Percentiles rank a stretch among this genome's conserved stretches.
Conservation (phyloP, 2,797 vertebrate genomes). For the Phalloptychus januarius region DNA sequence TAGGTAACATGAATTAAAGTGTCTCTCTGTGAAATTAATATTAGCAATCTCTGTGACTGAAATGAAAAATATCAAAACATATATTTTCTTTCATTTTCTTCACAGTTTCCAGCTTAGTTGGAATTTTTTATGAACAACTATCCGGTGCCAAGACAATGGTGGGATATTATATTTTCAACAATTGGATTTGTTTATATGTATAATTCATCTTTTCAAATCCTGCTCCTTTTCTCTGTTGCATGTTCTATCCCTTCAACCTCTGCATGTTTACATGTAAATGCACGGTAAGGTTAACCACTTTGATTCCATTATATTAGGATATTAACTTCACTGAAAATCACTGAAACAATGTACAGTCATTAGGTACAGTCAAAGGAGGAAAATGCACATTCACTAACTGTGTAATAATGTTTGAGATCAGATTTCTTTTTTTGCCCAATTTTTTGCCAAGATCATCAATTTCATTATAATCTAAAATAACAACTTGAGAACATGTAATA, state of each 20-base stretch:
- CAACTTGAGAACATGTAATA: too few relatives aligned
- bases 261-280: slow-evolving; percentile 4
- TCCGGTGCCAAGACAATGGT: slow-evolving; percentile 70
- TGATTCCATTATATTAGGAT: background rate
- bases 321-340: background rate
- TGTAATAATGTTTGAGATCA: too few relatives aligned
- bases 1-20: slow-evolving; percentile 57
- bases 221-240: background rate
- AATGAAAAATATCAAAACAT: background rate
- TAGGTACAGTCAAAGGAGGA: too few relatives aligned
- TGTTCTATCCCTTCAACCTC: slow-evolving; percentile 1
- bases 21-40: background rate
- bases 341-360: background rate
- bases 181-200: slow-evolving; percentile 24
- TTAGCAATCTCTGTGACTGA: background rate
- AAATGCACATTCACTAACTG: background rate
- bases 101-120: slow-evolving; percentile 4
- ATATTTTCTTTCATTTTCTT: background rate
- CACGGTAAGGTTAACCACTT: background rate
- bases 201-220: slow-evolving; percentile 5
- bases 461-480: too few relatives aligned
- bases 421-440: too few relatives aligned
- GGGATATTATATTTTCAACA: slow-evolving; percentile 36
- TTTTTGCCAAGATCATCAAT: too few relatives aligned
- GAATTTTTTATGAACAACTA: rapidly evolving